Base-by-base conservation (phyloP, 2,888 invertebrate species). In the Sminthurinus aureus region DNA sequence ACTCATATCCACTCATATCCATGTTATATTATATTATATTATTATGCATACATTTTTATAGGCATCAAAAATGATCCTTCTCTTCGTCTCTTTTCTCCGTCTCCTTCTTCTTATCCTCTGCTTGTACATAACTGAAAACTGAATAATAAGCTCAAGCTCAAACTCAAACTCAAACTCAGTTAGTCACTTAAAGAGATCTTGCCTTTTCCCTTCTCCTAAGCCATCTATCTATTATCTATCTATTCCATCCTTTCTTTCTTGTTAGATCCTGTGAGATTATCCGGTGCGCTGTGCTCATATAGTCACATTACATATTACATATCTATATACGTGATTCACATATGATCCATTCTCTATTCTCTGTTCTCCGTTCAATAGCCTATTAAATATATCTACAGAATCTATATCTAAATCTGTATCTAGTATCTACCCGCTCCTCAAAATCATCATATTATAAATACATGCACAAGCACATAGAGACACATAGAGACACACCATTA, bases 401-500 rank as follows among this genome's bases (percentile, higher is more conserved):
- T 38, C 38, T 38, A 38, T 4, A 38, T 38, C 38, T 38, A 6
- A 4, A 38, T 38, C 38, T 38, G 38, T 38, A 38, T 38, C 38
- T 38, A 38, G 3, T 38, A 38, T 75, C 75, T 75, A 24, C 71
- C 24, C 15, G 20, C 71, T 71, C 71, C 69, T 69, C 69, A 15
- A 69, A 22, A 11, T 20, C 69, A 9, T 20, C 69, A 2, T 26
- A 71, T 24, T 9, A n/a, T 66, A 66, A 11, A 20, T 2, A 22
- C n/a, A 67, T 67, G 3, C 22, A 67, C n/a, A 20, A 67, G 6
- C 20, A n/a, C n/a, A 15, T 26, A 74, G 75, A 79, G 81, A 66
- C 81, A 52, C 73, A 38, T 73, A 38, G 64, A 58, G 38, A 77
- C 82, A 66, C 71, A 74, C 81, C 84, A 85, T 86, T 86, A 87